phyloP scores from a whole-genome alignment of 1,140 invertebrate genomes.

The Drosophila equinoxialis region DNA sequence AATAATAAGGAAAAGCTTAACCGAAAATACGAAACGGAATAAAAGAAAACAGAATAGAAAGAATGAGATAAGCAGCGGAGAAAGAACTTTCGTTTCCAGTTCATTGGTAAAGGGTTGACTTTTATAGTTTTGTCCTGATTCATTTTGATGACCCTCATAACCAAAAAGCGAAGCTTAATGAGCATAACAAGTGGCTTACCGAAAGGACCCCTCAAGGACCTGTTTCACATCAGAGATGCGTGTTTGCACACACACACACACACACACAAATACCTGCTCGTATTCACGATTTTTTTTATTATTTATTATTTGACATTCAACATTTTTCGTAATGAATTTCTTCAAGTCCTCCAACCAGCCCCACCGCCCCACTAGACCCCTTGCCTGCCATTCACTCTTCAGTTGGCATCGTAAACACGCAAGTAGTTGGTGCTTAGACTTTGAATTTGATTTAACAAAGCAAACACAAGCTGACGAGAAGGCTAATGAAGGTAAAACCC shows the following conservation, averaged over 20 bases:
- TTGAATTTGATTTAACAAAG: slow-evolving; percentile 44
- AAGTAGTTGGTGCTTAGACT: slow-evolving; percentile 37
- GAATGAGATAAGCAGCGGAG: slow-evolving; percentile 20
- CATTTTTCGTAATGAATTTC: slow-evolving; percentile 27
- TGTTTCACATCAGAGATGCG: slow-evolving; percentile 24
- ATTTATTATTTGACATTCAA: slow-evolving; percentile 63
- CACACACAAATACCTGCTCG: neutral
- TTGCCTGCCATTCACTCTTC: slow-evolving; percentile 3
- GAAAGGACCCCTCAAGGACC: slow-evolving; percentile 29
- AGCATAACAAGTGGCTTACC: slow-evolving; percentile 72
- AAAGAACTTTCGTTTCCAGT: slow-evolving; percentile 61
- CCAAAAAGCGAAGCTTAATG: slow-evolving; percentile 73
- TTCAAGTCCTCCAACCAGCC: neutral
- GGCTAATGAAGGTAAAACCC: slow-evolving; percentile 25
- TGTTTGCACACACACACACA: slow-evolving; percentile 22
- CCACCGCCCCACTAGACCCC: neutral
- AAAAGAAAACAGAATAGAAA: slow-evolving; percentile 18
- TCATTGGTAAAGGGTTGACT: slow-evolving; percentile 61
- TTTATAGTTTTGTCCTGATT: slow-evolving; percentile 81
- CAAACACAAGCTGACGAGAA: slow-evolving; percentile 36
- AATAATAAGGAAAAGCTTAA: slow-evolving; percentile 5
- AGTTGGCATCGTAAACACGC: slow-evolving; percentile 55
- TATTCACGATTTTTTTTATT: slow-evolving; percentile 54
- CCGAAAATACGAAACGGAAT: slow-evolving; percentile 14
- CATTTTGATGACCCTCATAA: slow-evolving; percentile 80